Evolutionary conservation across 2,113 vertebrate species (phyloP).

Genomic region (Hippocampus comes): DNA sequence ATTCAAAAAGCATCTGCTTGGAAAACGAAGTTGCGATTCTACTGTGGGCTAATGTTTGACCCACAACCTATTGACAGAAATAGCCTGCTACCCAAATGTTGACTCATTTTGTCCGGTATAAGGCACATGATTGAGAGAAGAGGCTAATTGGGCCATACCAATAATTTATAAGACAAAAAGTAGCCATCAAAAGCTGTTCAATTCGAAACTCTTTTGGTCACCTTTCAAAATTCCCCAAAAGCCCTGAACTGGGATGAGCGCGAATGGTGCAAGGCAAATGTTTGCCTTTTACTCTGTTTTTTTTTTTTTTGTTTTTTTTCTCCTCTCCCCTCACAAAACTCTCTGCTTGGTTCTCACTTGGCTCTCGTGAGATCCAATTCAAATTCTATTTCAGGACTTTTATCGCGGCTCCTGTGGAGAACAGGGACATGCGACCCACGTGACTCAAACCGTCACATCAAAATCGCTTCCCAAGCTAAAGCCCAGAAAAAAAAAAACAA

Average conservation of each 20-base stretch:
- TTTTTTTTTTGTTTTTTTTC: slow-evolving; percentile 17
- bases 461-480: slow-evolving; percentile 39
- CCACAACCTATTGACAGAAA: slow-evolving; percentile 7
- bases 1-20: slow-evolving; percentile 33
- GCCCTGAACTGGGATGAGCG: slow-evolving; percentile 7
- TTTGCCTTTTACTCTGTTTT: slow-evolving; percentile 16
- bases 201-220: slow-evolving; percentile 11
- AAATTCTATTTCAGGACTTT: slow-evolving; percentile 63
- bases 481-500: slow-evolving; percentile 48
- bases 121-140: slow-evolving; percentile 55
- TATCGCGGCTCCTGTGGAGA: slow-evolving; percentile 42
- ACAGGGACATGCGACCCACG: slow-evolving; percentile 38
- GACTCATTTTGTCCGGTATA: slow-evolving; percentile 34
- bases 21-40: not conserved
- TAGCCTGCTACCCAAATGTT: slow-evolving; percentile 8
- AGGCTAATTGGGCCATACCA: slow-evolving; percentile 31
- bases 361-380: slow-evolving; percentile 51
- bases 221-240: slow-evolving; percentile 25
- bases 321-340: not conserved
- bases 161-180: slow-evolving; percentile 34
- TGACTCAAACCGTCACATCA: slow-evolving; percentile 47
- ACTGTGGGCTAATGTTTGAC: slow-evolving; percentile 10
- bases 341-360: slow-evolving; percentile 61
- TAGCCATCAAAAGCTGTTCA: not conserved
- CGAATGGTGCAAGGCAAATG: slow-evolving; percentile 9